Conservation (phyloP, 2,113 vertebrate genomes). For the Excalfactoria chinensis region DNA sequence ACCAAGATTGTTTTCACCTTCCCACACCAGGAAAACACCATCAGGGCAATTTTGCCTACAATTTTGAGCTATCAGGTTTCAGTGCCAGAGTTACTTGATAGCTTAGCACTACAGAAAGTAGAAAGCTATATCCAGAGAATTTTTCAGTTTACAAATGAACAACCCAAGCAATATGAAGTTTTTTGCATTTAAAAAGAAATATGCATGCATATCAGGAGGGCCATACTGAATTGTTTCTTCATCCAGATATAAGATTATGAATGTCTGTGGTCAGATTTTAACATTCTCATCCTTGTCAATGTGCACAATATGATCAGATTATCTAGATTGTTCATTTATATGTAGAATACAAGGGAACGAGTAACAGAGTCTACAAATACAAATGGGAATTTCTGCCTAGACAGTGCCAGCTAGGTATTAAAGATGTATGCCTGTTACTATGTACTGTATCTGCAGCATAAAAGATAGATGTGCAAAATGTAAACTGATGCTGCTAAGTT, state of each 20-base stretch:
- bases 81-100: not conserved
- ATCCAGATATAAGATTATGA: not conserved
- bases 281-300: not conserved
- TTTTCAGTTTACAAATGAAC: not conserved
- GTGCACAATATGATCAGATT: not conserved
- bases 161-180: not conserved
- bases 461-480: not conserved
- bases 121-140: not conserved
- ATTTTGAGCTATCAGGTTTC: not conserved
- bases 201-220: not conserved
- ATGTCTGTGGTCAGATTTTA: not conserved
- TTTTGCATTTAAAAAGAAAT: not conserved
- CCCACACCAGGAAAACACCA: not conserved
- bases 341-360: not conserved
- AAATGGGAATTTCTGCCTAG: not conserved
- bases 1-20: not conserved
- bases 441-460: not conserved
- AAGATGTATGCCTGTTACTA: not conserved
- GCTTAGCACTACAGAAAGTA: not conserved
- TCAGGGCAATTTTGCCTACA: not conserved
- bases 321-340: not conserved
- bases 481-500: conserved; percentile 1
- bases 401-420: not conserved
- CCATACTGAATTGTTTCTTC: not conserved
- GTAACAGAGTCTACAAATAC: not conserved